A percentile compares a stretch with the other conserved stretches of the same genome.
Conservation (phyloP, 2,797 vertebrate genomes). For the Graptemys geographica region DNA sequence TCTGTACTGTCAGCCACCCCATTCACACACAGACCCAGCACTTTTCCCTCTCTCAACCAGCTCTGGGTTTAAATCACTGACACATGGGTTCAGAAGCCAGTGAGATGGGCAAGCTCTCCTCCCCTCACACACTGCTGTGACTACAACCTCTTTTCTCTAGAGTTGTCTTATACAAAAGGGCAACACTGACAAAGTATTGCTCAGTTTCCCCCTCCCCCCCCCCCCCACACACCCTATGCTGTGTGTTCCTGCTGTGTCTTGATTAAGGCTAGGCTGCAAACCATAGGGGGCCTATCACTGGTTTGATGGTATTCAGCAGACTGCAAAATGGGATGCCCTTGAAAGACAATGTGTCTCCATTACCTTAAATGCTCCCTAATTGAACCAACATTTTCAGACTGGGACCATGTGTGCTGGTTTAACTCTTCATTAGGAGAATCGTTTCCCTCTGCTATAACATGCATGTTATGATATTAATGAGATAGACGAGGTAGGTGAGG, state of each 20-base stretch:
- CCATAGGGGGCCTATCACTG: background rate
- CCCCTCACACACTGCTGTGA: background rate
- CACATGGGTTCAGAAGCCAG: background rate
- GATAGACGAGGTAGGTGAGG: background rate
- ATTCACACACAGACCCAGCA: fast-evolving
- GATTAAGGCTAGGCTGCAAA: constrained; percentile 8
- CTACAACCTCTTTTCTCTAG: background rate
- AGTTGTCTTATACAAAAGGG: background rate
- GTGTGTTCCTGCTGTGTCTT: background rate
- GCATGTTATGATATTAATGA: background rate
- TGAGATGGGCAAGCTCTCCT: background rate
- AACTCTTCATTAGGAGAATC: constrained; percentile 27
- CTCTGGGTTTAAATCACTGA: background rate
- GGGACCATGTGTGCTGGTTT: background rate
- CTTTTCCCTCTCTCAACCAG: background rate
- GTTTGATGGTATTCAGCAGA: constrained; percentile 31
- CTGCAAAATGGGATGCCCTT: background rate
- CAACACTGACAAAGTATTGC: background rate
- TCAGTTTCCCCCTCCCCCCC: background rate
- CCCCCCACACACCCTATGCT: background rate
- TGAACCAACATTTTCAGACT: background rate
- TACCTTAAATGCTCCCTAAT: constrained; percentile 33
- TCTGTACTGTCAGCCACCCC: background rate
- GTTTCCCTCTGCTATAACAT: constrained; percentile 9
- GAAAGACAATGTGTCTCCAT: constrained; percentile 33